Conservation (phyloP, 64 coral and sea anemone species). For the Trachythela sp. region DNA sequence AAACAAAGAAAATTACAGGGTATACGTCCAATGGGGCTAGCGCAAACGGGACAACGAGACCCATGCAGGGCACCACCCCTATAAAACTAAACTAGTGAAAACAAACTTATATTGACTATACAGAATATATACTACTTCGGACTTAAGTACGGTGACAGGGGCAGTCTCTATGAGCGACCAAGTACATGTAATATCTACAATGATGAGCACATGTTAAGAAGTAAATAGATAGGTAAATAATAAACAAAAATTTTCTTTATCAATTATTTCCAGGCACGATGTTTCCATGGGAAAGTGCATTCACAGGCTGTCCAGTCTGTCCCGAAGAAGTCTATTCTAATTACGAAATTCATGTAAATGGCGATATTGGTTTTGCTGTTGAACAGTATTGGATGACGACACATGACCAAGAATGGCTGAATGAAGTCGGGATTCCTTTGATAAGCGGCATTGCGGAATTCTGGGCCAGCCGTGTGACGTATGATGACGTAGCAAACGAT, state of each 20-base stretch:
- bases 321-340: constrained; percentile 77
- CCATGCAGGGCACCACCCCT: too few relatives aligned
- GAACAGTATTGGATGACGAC: constrained; percentile 88
- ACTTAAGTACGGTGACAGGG: too few relatives aligned
- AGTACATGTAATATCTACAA: too few relatives aligned
- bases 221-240: too few relatives aligned
- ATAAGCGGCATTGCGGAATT: constrained; percentile 75
- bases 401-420: constrained; percentile 62
- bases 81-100: too few relatives aligned
- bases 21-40: too few relatives aligned
- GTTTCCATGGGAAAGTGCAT: constrained; percentile 97
- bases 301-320: constrained; percentile 86
- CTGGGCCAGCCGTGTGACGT: constrained; percentile 76
- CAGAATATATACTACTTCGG: too few relatives aligned
- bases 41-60: too few relatives aligned
- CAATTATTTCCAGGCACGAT: constrained; percentile 65
- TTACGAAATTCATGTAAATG: constrained; percentile 77
- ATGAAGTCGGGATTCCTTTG: constrained; percentile 34
- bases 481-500: constrained; percentile 46
- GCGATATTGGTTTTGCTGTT: constrained; percentile 82
- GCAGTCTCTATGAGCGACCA: too few relatives aligned
- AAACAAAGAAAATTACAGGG: too few relatives aligned
- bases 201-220: too few relatives aligned
- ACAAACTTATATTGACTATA: too few relatives aligned
- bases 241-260: not conserved